Evolutionary conservation across 2,888 invertebrate species (phyloP), one percentile per base, ranked within the genome.

Genomic region (Epirrita christyi): DNA sequence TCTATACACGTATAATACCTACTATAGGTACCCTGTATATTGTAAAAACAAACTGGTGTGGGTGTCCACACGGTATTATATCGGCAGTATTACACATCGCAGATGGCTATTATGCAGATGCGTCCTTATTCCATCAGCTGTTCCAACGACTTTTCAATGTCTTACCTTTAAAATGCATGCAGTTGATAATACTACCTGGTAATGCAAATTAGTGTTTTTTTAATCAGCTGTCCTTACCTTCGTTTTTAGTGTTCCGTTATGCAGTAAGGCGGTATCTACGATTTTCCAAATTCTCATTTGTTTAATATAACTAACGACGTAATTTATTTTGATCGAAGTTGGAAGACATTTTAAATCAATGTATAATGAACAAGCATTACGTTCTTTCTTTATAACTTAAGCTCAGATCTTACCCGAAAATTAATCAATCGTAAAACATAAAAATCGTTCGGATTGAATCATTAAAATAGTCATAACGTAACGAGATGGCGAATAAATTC

Each of bases 401-500:
- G 36, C 36, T 9, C 7, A 32, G 32, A 32, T 21, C 21, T 21
- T 21, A 21, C 21, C 29, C 29, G 11, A 44, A 10, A 0, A 42
- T n/a, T 41, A 46, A 42, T 51, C 48, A 59, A 52, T 49, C 47
- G 32, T 44, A 44, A 48, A 60, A 42, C 52, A 55, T 52, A 55
- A 48, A 32, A 59, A 55, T 50, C 45, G 41, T 21, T 44, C 37
- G 27, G 46, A 60, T 55, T 52, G 47, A 55, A 55, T 49, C 48
- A 55, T 48, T 46, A 55, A 48, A 11, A 49, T 42, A 7, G 38
- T 38, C 49, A 52, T 59, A 63, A 59, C 54, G 51, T 63, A 63
- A 63, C 57, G 60, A 63, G 63, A 50, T 58, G 42, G 52, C 34
- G 37, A 55, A 63, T 63, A 59, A 54, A 64, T 61, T 52, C 45